Conservation (phyloP, 2,888 invertebrate species). For the Pammene fasciana region DNA sequence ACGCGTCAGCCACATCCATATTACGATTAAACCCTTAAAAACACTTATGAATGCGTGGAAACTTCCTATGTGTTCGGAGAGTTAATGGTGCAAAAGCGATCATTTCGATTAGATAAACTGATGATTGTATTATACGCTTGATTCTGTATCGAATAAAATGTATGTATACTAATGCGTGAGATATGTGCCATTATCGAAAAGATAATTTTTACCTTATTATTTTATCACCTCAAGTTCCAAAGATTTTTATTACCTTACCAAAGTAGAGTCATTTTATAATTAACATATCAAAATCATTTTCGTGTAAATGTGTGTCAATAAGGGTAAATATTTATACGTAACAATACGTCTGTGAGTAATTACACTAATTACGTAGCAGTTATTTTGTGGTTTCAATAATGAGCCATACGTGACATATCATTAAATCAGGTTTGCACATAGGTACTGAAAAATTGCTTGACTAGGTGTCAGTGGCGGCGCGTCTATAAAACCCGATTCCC, state of each 20-base stretch:
- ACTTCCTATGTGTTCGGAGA: constrained; percentile 12
- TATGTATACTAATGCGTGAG: constrained; percentile 44
- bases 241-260: constrained; percentile 54
- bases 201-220: constrained; percentile 42
- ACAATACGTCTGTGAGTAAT: constrained; percentile 22
- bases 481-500: no score
- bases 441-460: constrained; percentile 2
- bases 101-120: constrained; percentile 25
- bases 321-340: constrained; percentile 14
- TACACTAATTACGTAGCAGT: constrained; percentile 22
- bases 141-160: constrained; percentile 22
- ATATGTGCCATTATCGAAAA: constrained; percentile 53
- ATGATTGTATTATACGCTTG: constrained; percentile 36
- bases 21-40: constrained; percentile 13
- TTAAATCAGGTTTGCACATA: constrained; percentile 10
- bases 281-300: constrained; percentile 22
- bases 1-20: constrained; percentile 42
- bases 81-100: constrained; percentile 22
- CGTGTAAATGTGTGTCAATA: neutral
- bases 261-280: constrained; percentile 51
- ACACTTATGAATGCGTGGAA: neutral
- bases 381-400: constrained; percentile 10
- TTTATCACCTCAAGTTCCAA: constrained; percentile 56
- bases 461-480: no score
- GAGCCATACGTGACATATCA: constrained; percentile 31